Conservation (phyloP, 1,140 invertebrate genomes). For the Cotesia chilonis region DNA sequence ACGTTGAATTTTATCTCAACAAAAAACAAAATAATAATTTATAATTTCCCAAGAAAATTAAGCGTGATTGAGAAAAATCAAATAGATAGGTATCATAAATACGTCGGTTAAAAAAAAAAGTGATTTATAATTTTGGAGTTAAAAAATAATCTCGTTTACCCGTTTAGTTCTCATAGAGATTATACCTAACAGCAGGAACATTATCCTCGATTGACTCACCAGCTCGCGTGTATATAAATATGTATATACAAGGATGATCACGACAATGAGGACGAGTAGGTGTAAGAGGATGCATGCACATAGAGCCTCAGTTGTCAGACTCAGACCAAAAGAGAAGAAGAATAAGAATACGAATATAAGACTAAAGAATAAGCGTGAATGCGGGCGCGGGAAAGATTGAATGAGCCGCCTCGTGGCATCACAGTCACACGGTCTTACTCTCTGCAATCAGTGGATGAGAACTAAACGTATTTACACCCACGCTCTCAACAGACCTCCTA, state of each 20-base stretch:
- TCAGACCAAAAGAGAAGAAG: background rate
- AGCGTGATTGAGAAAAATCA: too few relatives aligned
- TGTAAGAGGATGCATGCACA: conserved; percentile 36
- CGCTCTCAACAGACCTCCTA: background rate
- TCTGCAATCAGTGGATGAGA: conserved; percentile 36
- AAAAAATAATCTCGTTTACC: conserved; percentile 13
- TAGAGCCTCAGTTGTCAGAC: background rate
- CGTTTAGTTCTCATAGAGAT: conserved; percentile 2
- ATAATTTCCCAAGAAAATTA: too few relatives aligned
- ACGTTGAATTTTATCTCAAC: too few relatives aligned
- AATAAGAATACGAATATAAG: conserved; percentile 1
- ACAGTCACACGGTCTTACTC: conserved; percentile 26
- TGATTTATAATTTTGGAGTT: background rate
- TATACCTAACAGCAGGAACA: too few relatives aligned
- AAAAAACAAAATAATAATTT: too few relatives aligned
- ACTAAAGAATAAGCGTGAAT: background rate
- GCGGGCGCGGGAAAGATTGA: conserved; percentile 22
- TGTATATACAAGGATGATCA: too few relatives aligned
- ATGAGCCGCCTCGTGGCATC: conserved; percentile 24
- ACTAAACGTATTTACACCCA: conserved; percentile 32
- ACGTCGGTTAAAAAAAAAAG: too few relatives aligned
- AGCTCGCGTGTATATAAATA: conserved; percentile 10
- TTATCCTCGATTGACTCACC: background rate
- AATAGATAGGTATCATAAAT: too few relatives aligned
- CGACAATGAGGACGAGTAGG: conserved; percentile 25